Base-by-base conservation (phyloP, 2,797 vertebrate genomes). In the Danionella dracula region DNA sequence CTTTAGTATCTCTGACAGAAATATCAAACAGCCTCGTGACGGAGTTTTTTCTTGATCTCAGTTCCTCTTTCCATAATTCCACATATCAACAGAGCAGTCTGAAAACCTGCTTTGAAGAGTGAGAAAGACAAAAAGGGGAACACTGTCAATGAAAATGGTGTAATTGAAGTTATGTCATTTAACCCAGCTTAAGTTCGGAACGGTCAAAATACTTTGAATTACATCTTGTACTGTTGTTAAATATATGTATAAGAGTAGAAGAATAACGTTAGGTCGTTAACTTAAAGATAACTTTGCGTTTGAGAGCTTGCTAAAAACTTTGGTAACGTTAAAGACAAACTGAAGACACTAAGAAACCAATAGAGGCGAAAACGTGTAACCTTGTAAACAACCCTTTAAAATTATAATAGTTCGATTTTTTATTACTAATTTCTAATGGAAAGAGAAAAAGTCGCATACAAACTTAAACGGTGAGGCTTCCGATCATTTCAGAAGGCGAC, bases 41-140 rank as follows among this genome's bases (percentile, higher is more conserved):
- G 12, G 44, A 0, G 15, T 2, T 31, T 32, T 34, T 51, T 8
- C 13, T 9, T 58, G 9, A 11, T 71, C 58, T 75, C 69, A 58
- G 37, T 75, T 75, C 73, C 63, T 49, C 65, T 71, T 75, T 71
- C 42, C 48, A 27, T 13, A 17, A 46, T 45, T 55, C 62, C 40
- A 29, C 50, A 55, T 55, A 38, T n/a, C n/a, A n/a, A n/a, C n/a
- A n/a, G n/a, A n/a, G n/a, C n/a, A n/a, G n/a, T n/a, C n/a, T n/a
- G n/a, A n/a, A n/a, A n/a, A n/a, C n/a, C n/a, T n/a, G n/a, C n/a
- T n/a, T n/a, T n/a, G n/a, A 54, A 6, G 51, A 54, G 53, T 17
- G 40, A 54, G 29, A 13, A 42, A 64, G 6, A 23, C 9, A 4
- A 54, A 12, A 53, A 32, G 8, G 29, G 13, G 5, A 13, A 4